Base-by-base conservation (phyloP, 92 coral and sea anemone species). In the Zoanthus sansibaricus region DNA sequence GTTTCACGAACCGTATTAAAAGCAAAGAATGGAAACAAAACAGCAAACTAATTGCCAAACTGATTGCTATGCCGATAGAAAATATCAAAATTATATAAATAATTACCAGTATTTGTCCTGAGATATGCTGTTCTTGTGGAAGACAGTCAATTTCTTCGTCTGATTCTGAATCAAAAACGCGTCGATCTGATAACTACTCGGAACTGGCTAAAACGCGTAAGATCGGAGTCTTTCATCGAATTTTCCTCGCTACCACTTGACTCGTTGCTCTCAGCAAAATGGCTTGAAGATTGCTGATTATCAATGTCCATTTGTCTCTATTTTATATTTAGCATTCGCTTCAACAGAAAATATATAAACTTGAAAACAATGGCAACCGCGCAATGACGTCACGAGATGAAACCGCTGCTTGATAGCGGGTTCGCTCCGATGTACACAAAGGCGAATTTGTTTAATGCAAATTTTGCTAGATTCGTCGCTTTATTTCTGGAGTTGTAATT, bases 371-470 rank as follows among this genome's bases (percentile, higher is more conserved):
- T 13, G 12, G 58, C 58, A 84, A 78, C 66, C 71, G 71, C 83
- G 47, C 84, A 58, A 9, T 79, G 84, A 79, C 84, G 72, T 79
- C 72, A 79, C 52, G 84, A 79, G 67, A 32, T 51, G 21, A 79
- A 44, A 79, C 84, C 51, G 72, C 84, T 79, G 72, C 84, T 21
- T 79, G 49, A 59, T 58, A 48, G 72, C 84, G 25, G 84, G 67
- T 79, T 48, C 84, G 72, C 72, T 79, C 30, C 4, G 64, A 79
- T 79, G 84, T 58, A 58, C 64, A 47, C 68, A 59, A 45, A 33
- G 83, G 62, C 83, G 47, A 44, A 32, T 10, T 8, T 11, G 17
- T 31, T 31, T 32, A 69, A 31, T 33, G 75, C 48, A 71, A 71
- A 71, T 31, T 71, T 71, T 71, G 18, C 31, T 4, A 61, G 21